These are phyloP conservation scores for Azorinus chamasolen DNA, from an alignment of 2,888 invertebrate species.

Conservation along the genomic window DNA sequence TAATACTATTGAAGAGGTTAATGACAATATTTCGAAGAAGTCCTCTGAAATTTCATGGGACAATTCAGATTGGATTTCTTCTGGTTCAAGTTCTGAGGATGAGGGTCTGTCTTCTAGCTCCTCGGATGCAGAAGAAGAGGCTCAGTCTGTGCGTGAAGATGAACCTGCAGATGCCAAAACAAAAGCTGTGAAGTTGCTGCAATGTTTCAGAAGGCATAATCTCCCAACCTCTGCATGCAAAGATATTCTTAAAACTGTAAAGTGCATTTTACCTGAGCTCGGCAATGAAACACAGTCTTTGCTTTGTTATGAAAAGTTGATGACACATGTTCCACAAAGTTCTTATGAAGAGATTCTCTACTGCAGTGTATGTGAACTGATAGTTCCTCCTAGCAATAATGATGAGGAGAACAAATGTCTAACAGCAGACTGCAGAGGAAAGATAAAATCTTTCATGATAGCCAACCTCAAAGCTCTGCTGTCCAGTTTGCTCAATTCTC, in stretches of 20 bases:
- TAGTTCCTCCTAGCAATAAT: too few relatives aligned
- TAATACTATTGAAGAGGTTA: too few relatives aligned
- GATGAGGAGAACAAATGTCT: neutral
- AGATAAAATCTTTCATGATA: neutral
- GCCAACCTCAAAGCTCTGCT: neutral
- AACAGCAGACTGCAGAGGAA: neutral
- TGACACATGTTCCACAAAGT: neutral
- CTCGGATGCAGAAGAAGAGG: too few relatives aligned
- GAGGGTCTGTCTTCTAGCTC: too few relatives aligned
- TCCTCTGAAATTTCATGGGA: too few relatives aligned
- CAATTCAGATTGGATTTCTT: too few relatives aligned
- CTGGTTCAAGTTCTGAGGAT: too few relatives aligned
- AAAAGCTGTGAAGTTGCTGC: too few relatives aligned
- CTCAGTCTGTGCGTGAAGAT: too few relatives aligned
- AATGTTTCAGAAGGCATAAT: neutral
- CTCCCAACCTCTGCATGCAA: neutral
- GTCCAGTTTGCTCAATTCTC: neutral
- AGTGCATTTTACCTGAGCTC: neutral
- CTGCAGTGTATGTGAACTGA: neutral
- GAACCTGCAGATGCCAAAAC: too few relatives aligned
- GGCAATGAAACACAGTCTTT: neutral
- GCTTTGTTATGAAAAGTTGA: neutral
- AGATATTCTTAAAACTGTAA: constrained; percentile 1
- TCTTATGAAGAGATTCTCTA: neutral
- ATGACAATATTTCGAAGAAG: too few relatives aligned